Evolutionary conservation across 2,113 vertebrate species (phyloP), one percentile per base, ranked within the genome.

Genomic region (Nothocercus nigrocapillus): DNA sequence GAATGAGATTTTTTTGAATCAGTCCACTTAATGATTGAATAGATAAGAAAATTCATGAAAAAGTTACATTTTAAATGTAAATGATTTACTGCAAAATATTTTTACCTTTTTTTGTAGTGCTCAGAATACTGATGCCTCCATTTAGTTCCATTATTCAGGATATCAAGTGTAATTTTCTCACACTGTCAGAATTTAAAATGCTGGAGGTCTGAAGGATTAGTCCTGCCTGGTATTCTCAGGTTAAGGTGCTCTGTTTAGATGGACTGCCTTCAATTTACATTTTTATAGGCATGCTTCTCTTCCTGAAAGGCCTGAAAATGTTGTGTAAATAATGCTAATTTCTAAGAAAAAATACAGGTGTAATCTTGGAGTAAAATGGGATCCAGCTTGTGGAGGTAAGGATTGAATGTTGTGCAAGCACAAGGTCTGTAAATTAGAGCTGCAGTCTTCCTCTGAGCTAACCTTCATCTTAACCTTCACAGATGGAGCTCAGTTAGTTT

Each of bases 391-490:
- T 80, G 59, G 40, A 68, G 80, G 8, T 24, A 75, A 47, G 36
- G 12, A 56, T 85, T 47, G 67, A 76, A 87, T 27, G 38, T 86
- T 53, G 51, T 27, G 51, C 36, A 58, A 5, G 54, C 6, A 2
- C 5, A 9, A 13, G 47, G 27, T 75, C 51, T 68, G 36, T 40
- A 58, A 85, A 90, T 25, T 13, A 59, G 30, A 53, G 21, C 83
- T 61, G 75, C 42, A 44, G 1, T 87, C 74, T 81, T 92, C 49
- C 30, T 92, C 42, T 16, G 58, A 82, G 15, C 72, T 97, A 70
- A 94, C 96, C 94, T 96, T 97, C 86, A 85, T 78, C 87, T 94
- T 96, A 64, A 94, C 87, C 82, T 96, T 97, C 93, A 96, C 66
- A 97, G 85, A 89, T 94, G 76, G 44, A 96, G 88, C 74, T 93